These are phyloP conservation scores for Neostethus bicornis DNA, from an alignment of 2,797 vertebrate species.

Conservation along the genomic window DNA sequence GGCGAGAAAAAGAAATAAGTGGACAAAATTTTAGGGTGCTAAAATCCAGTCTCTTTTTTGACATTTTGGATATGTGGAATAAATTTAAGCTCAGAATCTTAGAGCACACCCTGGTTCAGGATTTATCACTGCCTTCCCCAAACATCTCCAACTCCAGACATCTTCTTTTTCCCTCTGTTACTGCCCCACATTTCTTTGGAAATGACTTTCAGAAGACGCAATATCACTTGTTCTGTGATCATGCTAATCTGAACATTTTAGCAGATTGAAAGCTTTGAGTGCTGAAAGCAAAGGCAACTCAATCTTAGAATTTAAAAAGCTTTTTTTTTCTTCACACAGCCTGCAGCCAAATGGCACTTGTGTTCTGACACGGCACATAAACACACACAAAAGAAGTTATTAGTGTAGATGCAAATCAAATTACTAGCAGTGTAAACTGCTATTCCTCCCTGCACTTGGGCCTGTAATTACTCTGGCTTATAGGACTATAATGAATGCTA, in stretches of 20 bases:
- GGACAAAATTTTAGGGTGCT: too few relatives aligned
- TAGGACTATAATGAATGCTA: constrained; percentile 86
- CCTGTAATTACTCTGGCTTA: constrained; percentile 86
- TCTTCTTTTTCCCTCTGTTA: constrained; percentile 33
- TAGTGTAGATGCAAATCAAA: constrained; percentile 90
- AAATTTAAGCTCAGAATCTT: too few relatives aligned
- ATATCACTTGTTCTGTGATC: constrained; percentile 71
- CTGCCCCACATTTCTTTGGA: constrained; percentile 65
- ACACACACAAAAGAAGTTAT: constrained; percentile 87
- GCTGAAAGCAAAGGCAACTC: constrained; percentile 77
- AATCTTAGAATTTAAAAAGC: constrained; percentile 80
- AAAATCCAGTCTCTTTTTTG: too few relatives aligned
- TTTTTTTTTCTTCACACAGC: constrained; percentile 72
- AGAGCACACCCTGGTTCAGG: too few relatives aligned
- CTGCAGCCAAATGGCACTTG: constrained; percentile 84
- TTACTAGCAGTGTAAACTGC: constrained; percentile 86
- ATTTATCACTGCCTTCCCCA: too few relatives aligned
- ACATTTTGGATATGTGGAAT: too few relatives aligned
- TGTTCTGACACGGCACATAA: constrained; percentile 88
- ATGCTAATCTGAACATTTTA: constrained; percentile 69
- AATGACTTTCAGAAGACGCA: constrained; percentile 60
- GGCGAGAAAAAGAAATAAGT: too few relatives aligned
- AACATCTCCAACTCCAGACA: constrained; percentile 7
- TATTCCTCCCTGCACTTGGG: constrained; percentile 83
- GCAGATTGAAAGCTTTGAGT: constrained; percentile 74